Evolutionary conservation across 2,113 vertebrate species (phyloP).

Genomic region (Rutilus rutilus): DNA sequence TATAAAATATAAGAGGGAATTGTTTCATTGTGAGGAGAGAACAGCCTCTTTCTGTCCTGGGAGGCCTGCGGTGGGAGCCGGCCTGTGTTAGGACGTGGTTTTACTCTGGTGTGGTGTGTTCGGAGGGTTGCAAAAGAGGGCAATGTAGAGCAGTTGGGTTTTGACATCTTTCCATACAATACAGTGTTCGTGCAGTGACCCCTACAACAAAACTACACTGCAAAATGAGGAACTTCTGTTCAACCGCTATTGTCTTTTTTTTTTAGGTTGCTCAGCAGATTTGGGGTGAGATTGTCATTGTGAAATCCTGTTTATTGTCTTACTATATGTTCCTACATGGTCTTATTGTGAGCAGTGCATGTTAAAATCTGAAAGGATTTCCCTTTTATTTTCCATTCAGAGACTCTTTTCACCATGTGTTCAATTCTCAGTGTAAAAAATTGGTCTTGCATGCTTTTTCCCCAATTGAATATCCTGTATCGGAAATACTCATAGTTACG

Average conservation of each 20-base stretch:
- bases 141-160: conserved; percentile 6
- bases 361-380: neutral
- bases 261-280: neutral
- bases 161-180: conserved; percentile 24
- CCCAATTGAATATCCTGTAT: neutral
- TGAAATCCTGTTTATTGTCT: neutral
- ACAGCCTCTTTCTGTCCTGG: neutral
- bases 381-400: neutral
- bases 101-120: conserved; percentile 21
- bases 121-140: conserved; percentile 6
- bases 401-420: neutral
- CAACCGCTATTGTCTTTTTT: conserved; percentile 8
- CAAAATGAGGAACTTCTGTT: conserved; percentile 30
- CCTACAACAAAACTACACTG: neutral
- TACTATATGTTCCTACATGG: neutral
- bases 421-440: neutral
- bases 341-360: neutral
- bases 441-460: neutral
- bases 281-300: neutral
- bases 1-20: conserved; percentile 2
- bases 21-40: neutral
- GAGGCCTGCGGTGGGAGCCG: neutral
- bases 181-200: conserved; percentile 30
- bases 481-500: neutral
- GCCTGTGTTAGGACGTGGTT: conserved; percentile 25